phyloP scores from a whole-genome alignment of 2,888 invertebrate species.

The Apomyelois bistriatella region DNA sequence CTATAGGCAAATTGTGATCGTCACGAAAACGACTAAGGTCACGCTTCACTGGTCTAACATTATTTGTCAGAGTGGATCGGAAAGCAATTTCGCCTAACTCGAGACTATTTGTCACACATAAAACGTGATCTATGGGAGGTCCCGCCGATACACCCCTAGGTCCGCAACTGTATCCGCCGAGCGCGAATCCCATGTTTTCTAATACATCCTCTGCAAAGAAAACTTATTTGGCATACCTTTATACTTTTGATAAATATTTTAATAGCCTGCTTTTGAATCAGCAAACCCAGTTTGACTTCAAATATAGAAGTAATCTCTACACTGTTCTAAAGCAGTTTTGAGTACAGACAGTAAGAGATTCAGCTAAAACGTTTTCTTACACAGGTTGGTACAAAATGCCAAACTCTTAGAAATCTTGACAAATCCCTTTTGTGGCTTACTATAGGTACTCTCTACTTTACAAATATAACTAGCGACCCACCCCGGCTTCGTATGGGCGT shows the following conservation, averaged over 20 bases:
- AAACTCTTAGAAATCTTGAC: too few species aligned
- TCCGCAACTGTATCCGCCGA: constrained; percentile 27
- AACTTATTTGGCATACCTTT: background rate
- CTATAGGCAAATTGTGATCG: constrained; percentile 64
- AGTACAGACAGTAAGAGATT: too few species aligned
- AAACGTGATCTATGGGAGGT: constrained; percentile 68
- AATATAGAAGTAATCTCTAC: too few species aligned
- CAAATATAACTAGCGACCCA: too few species aligned
- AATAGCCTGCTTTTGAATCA: background rate
- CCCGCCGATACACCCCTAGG: constrained; percentile 48
- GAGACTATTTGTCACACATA: constrained; percentile 77
- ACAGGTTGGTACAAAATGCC: too few species aligned
- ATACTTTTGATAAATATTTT: background rate
- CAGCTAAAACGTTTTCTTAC: too few species aligned
- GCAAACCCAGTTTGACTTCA: too few species aligned
- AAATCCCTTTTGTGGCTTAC: too few species aligned
- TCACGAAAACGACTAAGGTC: constrained; percentile 63
- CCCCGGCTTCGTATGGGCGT: too few species aligned
- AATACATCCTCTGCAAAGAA: background rate
- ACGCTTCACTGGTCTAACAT: constrained; percentile 70
- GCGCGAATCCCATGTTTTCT: constrained; percentile 23
- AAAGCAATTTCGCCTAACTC: constrained; percentile 75
- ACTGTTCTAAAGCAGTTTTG: too few species aligned
- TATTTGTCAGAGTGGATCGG: constrained; percentile 76
- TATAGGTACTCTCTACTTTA: too few species aligned